Evolutionary conservation across 2,113 vertebrate species (phyloP).

Genomic region (Hippocampus zosterae): DNA sequence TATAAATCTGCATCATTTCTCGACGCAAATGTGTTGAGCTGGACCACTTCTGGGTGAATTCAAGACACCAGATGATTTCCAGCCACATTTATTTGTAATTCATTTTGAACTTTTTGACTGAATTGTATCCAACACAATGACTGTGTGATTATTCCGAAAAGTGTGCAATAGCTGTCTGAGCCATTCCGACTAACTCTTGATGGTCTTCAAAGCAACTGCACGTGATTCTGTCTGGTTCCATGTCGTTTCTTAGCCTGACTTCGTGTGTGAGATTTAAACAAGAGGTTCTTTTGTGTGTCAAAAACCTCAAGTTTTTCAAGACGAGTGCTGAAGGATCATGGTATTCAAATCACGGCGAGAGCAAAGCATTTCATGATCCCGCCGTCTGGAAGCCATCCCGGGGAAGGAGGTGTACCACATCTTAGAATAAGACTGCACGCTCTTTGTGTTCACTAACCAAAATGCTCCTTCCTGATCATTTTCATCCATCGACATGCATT

Average conservation of each 20-base stretch:
- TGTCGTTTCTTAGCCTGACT: constrained; percentile 63
- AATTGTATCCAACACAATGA: background rate
- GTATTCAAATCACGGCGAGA: constrained; percentile 72
- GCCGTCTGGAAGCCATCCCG: constrained; percentile 72
- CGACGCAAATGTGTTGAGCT: constrained; percentile 39
- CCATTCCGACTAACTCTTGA: constrained; percentile 14
- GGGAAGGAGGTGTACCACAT: constrained; percentile 71
- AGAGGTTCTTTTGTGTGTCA: constrained; percentile 72
- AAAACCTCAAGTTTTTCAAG: constrained; percentile 70
- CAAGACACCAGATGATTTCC: constrained; percentile 37
- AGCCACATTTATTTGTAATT: constrained; percentile 21
- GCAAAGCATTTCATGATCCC: constrained; percentile 65
- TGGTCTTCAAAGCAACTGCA: constrained; percentile 33
- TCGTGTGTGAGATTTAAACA: constrained; percentile 69
- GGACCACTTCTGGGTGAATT: constrained; percentile 33
- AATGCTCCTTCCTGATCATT: constrained; percentile 64
- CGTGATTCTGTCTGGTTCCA: constrained; percentile 58
- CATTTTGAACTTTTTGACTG: background rate
- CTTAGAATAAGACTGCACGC: constrained; percentile 60
- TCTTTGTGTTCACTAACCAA: constrained; percentile 62
- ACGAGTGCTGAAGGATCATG: constrained; percentile 74
- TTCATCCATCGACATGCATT: constrained; percentile 74
- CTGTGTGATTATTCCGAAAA: background rate
- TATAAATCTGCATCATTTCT: background rate
- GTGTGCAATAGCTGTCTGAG: background rate